Evolutionary conservation across 2,797 vertebrate species (phyloP).

Genomic region (Girardinus metallicus): DNA sequence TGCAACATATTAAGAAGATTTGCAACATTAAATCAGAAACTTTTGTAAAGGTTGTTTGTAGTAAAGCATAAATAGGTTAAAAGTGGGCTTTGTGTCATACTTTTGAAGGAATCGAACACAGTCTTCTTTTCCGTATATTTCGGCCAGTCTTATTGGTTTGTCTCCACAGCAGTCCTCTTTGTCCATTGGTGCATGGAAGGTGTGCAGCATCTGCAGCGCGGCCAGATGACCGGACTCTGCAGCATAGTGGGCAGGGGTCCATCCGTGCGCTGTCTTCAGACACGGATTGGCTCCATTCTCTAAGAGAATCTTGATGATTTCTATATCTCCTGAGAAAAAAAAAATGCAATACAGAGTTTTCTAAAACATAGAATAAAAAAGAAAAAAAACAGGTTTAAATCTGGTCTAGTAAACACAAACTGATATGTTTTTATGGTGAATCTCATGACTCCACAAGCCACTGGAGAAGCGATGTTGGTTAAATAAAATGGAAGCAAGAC

Average conservation of each 20-base stretch:
- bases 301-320: constrained; percentile 82
- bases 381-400: background rate
- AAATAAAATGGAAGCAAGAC: background rate
- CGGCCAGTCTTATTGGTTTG: constrained; percentile 85
- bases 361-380: background rate
- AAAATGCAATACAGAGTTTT: background rate
- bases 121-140: constrained; percentile 89
- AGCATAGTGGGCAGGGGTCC: constrained; percentile 91
- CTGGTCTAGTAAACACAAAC: background rate
- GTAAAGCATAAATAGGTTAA: constrained; percentile 13
- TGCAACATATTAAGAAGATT: constrained; percentile 58
- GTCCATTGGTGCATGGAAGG: constrained; percentile 84
- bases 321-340: constrained; percentile 77
- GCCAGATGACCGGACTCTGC: constrained; percentile 85
- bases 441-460: background rate
- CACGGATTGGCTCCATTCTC: constrained; percentile 84
- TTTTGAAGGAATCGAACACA: constrained; percentile 86
- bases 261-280: constrained; percentile 85
- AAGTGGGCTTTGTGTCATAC: constrained; percentile 69
- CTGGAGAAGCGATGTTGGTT: background rate
- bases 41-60: background rate
- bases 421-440: background rate
- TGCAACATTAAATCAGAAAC: background rate
- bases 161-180: constrained; percentile 86
- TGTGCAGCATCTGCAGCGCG: constrained; percentile 85